Conservation (phyloP, 2,113 vertebrate species). For the Pterocles burchelli region DNA sequence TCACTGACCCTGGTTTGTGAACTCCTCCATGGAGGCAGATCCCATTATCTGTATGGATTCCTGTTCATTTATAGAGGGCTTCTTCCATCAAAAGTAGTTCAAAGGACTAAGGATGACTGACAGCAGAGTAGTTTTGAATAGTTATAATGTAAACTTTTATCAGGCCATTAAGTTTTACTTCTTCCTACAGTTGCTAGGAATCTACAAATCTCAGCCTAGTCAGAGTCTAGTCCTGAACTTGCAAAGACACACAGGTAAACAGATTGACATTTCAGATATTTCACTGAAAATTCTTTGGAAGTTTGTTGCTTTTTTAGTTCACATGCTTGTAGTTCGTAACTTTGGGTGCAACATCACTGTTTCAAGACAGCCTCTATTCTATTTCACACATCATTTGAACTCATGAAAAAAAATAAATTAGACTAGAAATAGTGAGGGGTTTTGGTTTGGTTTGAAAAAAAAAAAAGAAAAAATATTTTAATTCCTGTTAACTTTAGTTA, state of each 20-base stretch:
- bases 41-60: background rate
- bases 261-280: background rate
- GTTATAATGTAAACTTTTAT: background rate
- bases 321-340: background rate
- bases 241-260: background rate
- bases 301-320: background rate
- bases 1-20: background rate
- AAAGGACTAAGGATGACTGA: background rate
- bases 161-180: background rate
- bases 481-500: background rate
- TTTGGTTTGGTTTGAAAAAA: background rate
- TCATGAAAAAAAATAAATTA: conserved; percentile 22
- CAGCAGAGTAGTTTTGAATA: background rate
- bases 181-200: background rate
- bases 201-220: background rate
- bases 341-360: background rate
- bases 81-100: background rate
- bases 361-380: conserved; percentile 13
- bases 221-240: background rate
- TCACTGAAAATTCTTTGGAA: background rate
- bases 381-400: conserved; percentile 59
- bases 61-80: background rate
- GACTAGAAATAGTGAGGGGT: background rate
- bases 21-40: background rate
- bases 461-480: fast-evolving